These are phyloP conservation scores for Thalassophryne amazonica DNA, from an alignment of 2,797 vertebrate species.

Conservation along the genomic window DNA sequence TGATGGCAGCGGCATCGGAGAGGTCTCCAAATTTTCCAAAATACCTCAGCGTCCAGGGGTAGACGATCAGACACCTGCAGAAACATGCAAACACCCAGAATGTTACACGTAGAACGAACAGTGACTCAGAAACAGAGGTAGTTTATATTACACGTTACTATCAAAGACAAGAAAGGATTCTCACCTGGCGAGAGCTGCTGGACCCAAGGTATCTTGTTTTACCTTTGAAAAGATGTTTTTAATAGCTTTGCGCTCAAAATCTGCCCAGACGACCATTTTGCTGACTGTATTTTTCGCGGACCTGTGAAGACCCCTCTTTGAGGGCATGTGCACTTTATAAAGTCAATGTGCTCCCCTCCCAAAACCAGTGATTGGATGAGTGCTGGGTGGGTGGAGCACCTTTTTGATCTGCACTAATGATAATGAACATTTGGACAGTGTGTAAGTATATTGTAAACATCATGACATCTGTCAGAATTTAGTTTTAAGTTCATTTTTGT, in stretches of 20 bases:
- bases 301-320: not conserved
- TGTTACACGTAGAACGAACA: not conserved
- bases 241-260: constrained; percentile 55
- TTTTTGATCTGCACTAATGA: not conserved
- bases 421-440: too few species aligned
- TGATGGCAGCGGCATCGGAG: constrained; percentile 58
- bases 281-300: not conserved
- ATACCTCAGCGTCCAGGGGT: constrained; percentile 82
- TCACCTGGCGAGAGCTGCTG: constrained; percentile 42
- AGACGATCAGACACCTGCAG: constrained; percentile 38
- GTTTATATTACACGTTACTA: not conserved
- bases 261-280: constrained; percentile 65
- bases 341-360: not conserved
- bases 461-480: too few species aligned
- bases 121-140: not conserved
- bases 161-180: not conserved
- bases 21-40: constrained; percentile 79
- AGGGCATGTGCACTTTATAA: not conserved
- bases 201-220: constrained; percentile 19
- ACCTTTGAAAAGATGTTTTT: constrained; percentile 38
- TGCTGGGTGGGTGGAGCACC: not conserved
- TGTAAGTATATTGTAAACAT: too few species aligned
- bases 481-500: too few species aligned
- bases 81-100: not conserved
- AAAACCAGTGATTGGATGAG: not conserved